A percentile compares a stretch with the other conserved stretches of the same genome.
Evolutionary conservation across 2,888 invertebrate species (phyloP).

Genomic region (Neoscelio sp.): DNA sequence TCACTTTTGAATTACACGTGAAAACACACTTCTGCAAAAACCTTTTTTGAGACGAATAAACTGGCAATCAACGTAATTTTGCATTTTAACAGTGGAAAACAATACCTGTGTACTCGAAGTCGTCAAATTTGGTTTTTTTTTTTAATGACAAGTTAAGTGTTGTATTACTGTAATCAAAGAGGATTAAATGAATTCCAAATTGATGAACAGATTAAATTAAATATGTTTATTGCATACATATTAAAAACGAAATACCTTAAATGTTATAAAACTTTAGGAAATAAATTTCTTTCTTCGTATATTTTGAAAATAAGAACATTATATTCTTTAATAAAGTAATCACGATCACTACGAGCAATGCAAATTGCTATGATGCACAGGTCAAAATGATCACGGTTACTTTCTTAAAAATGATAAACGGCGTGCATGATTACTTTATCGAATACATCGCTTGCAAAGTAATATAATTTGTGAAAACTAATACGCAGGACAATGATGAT

Average conservation of each 20-base stretch:
- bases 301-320: no score
- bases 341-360: constrained; percentile 19
- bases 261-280: no score
- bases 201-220: no score
- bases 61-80: constrained; percentile 11
- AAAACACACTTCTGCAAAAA: constrained; percentile 14
- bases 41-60: constrained; percentile 16
- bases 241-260: no score
- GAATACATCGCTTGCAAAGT: constrained; percentile 10
- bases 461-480: constrained; percentile 29
- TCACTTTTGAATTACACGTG: constrained; percentile 34
- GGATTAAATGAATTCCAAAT: background rate
- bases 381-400: constrained; percentile 9
- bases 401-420: constrained; percentile 25
- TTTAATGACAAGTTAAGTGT: constrained; percentile 19
- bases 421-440: constrained; percentile 21
- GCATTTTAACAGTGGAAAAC: constrained; percentile 6
- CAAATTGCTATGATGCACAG: constrained; percentile 32
- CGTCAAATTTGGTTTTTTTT: background rate
- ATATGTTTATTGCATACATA: no score
- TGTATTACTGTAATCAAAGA: background rate
- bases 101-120: background rate
- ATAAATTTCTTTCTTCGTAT: no score
- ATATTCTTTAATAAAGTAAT: constrained; percentile 39
- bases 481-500: constrained; percentile 21